Base-by-base conservation (phyloP, 2,113 vertebrate genomes). In the Chinchilla lanigera region DNA sequence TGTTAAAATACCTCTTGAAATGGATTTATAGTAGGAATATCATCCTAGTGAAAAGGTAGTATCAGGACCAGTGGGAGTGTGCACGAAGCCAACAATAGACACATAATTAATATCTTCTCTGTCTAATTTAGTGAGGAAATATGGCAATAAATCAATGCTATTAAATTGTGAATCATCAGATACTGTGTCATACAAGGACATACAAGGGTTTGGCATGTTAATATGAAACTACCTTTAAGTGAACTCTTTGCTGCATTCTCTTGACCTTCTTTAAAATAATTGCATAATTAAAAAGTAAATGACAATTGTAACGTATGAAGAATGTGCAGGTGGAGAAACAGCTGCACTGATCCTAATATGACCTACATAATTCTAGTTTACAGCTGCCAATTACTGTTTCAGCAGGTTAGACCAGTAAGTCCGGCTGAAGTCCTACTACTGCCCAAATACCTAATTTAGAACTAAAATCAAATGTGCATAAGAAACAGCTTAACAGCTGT, bases 401-500 rank as follows among this genome's bases (percentile, higher is more conserved):
- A 89, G 84, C 97, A 94, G 93, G 96, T 94, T 96, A 94, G 73
- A 96, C 98, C 52, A 93, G 97, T 90, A 93, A 60, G 44, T 95
- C 95, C 44, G 67, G 95, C 65, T 89, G 69, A 52, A 83, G 44
- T 94, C 12, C 90, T 71, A 86, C 67, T 88, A 93, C 58, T 52
- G 82, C 44, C 38, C 26, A 83, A 89, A 38, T 93, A 63, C 58
- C 90, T 97, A 83, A 96, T 87, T 97, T 90, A 73, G 78, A 44
- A 61, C 56, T 84, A 69, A 95, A 96, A 94, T 58, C 54, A 73
- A 71, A 22, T 65, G 20, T 47, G 78, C 35, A 52, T 22, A 91
- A 90, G 71, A 93, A 93, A 82, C 28, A 77, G 54, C 75, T 78
- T 89, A 75, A 80, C 67, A 93, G 20, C 11, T 73, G 20, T 56